Evolutionary conservation across 2,797 vertebrate genomes (phyloP).

Genomic region (Acipenser transmontanus): DNA sequence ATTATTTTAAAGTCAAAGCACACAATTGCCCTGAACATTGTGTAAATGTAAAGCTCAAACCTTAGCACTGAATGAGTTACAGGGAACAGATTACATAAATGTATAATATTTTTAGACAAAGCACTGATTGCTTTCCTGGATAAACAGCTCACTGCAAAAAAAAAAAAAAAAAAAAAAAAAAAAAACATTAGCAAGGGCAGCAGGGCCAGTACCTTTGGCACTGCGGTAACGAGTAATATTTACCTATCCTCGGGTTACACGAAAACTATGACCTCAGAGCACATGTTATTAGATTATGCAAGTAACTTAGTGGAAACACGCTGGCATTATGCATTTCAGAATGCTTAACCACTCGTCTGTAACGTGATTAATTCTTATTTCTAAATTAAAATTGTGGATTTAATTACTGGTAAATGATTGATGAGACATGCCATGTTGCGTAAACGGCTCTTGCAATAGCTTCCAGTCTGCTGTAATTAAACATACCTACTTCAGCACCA

Average conservation of each 20-base stretch:
- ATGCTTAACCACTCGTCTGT: slow-evolving; percentile 13
- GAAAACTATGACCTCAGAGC: slow-evolving; percentile 8
- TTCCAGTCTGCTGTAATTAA: slow-evolving; percentile 12
- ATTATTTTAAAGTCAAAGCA: too few relatives aligned
- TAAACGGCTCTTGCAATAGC: slow-evolving; percentile 10
- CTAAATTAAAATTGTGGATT: slow-evolving; percentile 12
- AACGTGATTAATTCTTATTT: slow-evolving; percentile 12
- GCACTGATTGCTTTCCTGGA: slow-evolving; percentile 3
- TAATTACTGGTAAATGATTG: slow-evolving; percentile 19
- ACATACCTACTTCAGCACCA: background rate
- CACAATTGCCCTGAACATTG: too few relatives aligned
- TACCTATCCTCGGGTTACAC: background rate
- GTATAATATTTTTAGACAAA: slow-evolving; percentile 3
- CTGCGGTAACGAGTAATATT: background rate
- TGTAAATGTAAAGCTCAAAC: too few relatives aligned
- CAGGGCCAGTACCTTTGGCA: slow-evolving; percentile 2
- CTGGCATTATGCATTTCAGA: slow-evolving; percentile 2
- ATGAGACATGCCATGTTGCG: slow-evolving; percentile 10
- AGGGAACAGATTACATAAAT: too few relatives aligned
- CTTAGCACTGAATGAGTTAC: too few relatives aligned
- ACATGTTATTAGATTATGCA: slow-evolving; percentile 15
- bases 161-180: background rate
- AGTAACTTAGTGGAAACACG: slow-evolving; percentile 3
- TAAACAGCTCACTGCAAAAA: slow-evolving; percentile 8
- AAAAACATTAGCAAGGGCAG: background rate